Base-by-base conservation (phyloP, 1,140 invertebrate species). In the Tetraneura akinire region DNA sequence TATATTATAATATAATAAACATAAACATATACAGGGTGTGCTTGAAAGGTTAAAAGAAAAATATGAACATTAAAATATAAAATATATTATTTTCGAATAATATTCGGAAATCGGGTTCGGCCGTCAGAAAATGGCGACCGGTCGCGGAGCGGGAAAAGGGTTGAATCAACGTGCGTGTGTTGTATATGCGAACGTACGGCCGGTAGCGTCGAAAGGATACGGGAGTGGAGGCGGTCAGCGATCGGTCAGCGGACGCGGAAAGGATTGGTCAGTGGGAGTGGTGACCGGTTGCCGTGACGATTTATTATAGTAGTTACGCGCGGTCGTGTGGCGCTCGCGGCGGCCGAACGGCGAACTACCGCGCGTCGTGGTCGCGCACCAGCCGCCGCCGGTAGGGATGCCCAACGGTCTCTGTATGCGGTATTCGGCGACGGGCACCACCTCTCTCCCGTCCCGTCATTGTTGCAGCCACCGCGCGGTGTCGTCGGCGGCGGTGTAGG, bases 211-310 rank as follows among this genome's bases (percentile, higher is more conserved):
- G 42, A 11, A 68, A 10, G 9, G 21, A 14, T 23, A 21, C 9
- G 55, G 74, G 55, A 21, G 18, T 5, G 3, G 32, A 6, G 3
- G 53, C 11, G 55, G 53, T 51, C 73, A 57, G 73, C 37, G 53
- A 21, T 45, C 55, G 51, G 74, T 78, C 74, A 60, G 53, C 23
- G n/a, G 74, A 47, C 32, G 8, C 74, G 29, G 74, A 62, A 78
- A 78, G 74, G 74, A 78, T 78, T 62, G 74, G 74, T 78, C 74
- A 78, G 74, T 78, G 74, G 74, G 74, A 78, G 74, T 78, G 74
- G 74, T 78, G 74, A 76, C 73, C 73, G 73, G 73, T 76, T 76
- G 51, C 32, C 53, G 74, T 62, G 55, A 47, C 74, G 74, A 78
- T 78, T 13, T 21, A n/a, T n/a, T n/a, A n/a, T n/a, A n/a, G n/a